Percentiles rank a stretch among this genome's conserved stretches.
Conservation (phyloP, 2,888 invertebrate species). For the Spisula subtruncata region DNA sequence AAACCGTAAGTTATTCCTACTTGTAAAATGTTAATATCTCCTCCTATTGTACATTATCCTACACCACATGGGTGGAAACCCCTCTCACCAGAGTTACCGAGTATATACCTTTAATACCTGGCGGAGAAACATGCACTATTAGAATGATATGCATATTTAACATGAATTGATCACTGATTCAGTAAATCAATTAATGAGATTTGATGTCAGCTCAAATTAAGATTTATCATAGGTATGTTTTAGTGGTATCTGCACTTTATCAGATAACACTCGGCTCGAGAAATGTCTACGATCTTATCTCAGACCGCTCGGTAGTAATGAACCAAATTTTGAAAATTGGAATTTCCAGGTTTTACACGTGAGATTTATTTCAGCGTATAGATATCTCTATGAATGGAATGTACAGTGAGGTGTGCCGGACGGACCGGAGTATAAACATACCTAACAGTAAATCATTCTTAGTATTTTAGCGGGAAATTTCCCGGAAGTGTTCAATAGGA, state of each 20-base stretch:
- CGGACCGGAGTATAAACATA: background rate
- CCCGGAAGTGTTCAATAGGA: background rate
- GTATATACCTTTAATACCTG: slow-evolving; percentile 2
- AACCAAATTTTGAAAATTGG: slow-evolving; percentile 20
- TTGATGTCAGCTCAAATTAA: slow-evolving; percentile 36
- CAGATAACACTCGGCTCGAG: background rate
- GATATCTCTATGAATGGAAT: slow-evolving; percentile 8
- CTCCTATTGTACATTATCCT: background rate
- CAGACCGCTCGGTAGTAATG: background rate
- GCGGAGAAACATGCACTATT: background rate
- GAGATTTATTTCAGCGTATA: background rate
- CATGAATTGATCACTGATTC: slow-evolving; percentile 33
- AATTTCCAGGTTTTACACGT: slow-evolving; percentile 28
- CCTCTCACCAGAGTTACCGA: background rate
- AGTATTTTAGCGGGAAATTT: background rate
- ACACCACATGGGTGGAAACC: slow-evolving; percentile 1
- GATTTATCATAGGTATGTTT: background rate
- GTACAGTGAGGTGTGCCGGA: background rate
- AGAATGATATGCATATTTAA: slow-evolving; percentile 1
- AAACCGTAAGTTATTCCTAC: background rate
- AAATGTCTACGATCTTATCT: background rate
- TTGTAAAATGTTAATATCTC: background rate
- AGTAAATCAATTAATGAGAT: slow-evolving; percentile 43
- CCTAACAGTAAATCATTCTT: background rate
- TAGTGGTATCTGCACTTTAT: background rate